Evolutionary conservation across 1,140 invertebrate genomes (phyloP).

Genomic region (Drosophila dunni): DNA sequence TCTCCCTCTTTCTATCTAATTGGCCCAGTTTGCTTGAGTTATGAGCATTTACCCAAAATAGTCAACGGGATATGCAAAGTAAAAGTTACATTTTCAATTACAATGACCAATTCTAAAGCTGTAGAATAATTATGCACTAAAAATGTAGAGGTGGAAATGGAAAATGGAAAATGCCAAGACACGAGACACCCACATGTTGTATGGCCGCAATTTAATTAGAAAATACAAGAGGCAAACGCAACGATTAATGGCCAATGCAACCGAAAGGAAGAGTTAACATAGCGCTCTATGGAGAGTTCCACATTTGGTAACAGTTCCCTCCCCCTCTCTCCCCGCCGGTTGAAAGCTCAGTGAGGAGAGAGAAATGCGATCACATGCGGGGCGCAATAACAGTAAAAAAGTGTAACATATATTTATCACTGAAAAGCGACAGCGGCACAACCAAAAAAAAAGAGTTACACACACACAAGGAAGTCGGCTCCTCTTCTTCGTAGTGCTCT

Average conservation of each 20-base stretch:
- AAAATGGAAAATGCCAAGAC: neutral
- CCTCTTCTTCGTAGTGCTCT: conserved; percentile 6
- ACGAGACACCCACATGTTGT: conserved; percentile 48
- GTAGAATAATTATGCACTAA: conserved; percentile 46
- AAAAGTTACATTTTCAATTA: conserved; percentile 36
- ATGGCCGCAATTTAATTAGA: conserved; percentile 60
- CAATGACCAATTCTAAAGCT: conserved; percentile 27
- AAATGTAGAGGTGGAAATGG: no score
- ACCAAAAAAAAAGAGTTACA: conserved; percentile 24
- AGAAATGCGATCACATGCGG: conserved; percentile 47
- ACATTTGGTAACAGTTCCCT: neutral
- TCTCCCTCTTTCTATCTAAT: conserved; percentile 14
- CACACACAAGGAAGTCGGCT: conserved; percentile 32
- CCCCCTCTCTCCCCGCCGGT: no score
- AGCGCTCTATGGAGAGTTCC: neutral
- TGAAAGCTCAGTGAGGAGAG: conserved; percentile 18
- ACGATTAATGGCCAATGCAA: conserved; percentile 56
- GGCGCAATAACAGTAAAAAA: conserved; percentile 59
- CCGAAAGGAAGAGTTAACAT: conserved; percentile 51
- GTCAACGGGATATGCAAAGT: conserved; percentile 52
- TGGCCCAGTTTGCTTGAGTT: conserved; percentile 42
- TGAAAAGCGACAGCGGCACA: conserved; percentile 50
- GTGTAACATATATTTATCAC: conserved; percentile 62
- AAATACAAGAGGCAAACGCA: conserved; percentile 43
- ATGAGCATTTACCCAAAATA: conserved; percentile 26